Base-by-base conservation (phyloP, 2,797 vertebrate genomes). In the Coccyzus lansbergi region DNA sequence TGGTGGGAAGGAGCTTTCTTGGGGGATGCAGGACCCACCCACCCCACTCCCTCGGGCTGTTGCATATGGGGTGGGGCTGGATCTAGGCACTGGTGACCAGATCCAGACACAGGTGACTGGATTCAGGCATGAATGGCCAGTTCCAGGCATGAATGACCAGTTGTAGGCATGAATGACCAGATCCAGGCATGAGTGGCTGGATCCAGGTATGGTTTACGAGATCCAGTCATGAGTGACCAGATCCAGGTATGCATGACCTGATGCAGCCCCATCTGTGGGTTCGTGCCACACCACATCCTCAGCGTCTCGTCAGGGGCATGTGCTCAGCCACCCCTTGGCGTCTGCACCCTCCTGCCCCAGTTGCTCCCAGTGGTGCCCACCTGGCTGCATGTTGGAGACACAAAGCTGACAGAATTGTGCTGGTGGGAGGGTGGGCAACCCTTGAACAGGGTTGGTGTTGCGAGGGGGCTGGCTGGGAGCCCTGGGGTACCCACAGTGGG, bases 1-100 rank as follows among this genome's bases (percentile, higher is more conserved):
- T 24, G 16, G 29, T 0, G 7, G 34, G 48, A 76, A 24, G 31
- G 55, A 58, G 42, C 42, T 76, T 82, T 25, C 44, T 0, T 0
- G 20, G 36, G 36, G 6, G 6, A 10, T 0, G 17, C 2, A 2
- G 65, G 19, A 69, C 12, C 16, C 20, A 58, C 74, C 49, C 4
- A 4, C 44, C 42, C n/a, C 2, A 3, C 40, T 58, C 82, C 68
- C 53, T n/a, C 0, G 0, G 31, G 21, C 19, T 6, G 12, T 40
- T 31, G 28, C 1, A 0, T 9, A 33, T 5, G 2, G 63, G 52
- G 51, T 46, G 24, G 65, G 46, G 69, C n/a, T 4, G 1, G 55
- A 46, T 29, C 75, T 72, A 19, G 49, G 62, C 46, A 46, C 5
- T 19, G 31, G 34, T 40, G 78, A 52, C 36, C 33, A 19, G 55